Base-by-base conservation (phyloP, 2,113 vertebrate genomes). In the Grammatotria lemairii region DNA sequence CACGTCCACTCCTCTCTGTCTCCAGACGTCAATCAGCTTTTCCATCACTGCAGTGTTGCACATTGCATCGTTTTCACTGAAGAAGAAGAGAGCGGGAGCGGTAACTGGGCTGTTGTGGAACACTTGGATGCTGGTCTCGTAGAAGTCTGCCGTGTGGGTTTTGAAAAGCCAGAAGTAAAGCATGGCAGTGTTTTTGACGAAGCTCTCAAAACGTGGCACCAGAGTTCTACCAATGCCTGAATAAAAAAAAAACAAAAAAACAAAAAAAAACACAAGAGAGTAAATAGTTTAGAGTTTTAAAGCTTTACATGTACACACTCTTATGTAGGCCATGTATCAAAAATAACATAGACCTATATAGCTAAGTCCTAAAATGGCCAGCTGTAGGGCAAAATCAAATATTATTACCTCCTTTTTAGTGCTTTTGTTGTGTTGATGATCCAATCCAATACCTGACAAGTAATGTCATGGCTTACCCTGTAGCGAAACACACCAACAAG, bases 161-260 rank as follows among this genome's bases (percentile, higher is more conserved):
- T 86, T 93, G 80, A 94, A 92, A 42, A 96, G 89, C 91, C 92
- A 84, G 90, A 95, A 95, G 87, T 93, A 95, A 2, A 96, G 33
- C 38, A 89, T 17, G 70, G 94, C 91, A 0, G 55, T 40, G 7
- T 73, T 87, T 70, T 58, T 91, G 63, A 96, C 5, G 1, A 93
- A n/a, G 3, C n/a, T 7, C 57, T 95, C 91, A 3, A 95, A 81
- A 28, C 85, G 83, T 1, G 96, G 96, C 14, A 93, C 21, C 82
- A 96, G 80, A 5, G 93, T 95, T 85, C 88, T 95, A 3, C 94
- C 95, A 3, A 96, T 91, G 4, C 96, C 95, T 96, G 81, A 33
- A 73, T 1, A 9, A 73, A 54, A 73, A 60, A 21, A 21, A 16
- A 1, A 26, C 16, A 28, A 12, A 0, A 23, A 55, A 23, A 58